These are phyloP conservation scores for Tarsius wallacei DNA, from an alignment of 2,797 vertebrate genomes.

Conservation along the genomic window DNA sequence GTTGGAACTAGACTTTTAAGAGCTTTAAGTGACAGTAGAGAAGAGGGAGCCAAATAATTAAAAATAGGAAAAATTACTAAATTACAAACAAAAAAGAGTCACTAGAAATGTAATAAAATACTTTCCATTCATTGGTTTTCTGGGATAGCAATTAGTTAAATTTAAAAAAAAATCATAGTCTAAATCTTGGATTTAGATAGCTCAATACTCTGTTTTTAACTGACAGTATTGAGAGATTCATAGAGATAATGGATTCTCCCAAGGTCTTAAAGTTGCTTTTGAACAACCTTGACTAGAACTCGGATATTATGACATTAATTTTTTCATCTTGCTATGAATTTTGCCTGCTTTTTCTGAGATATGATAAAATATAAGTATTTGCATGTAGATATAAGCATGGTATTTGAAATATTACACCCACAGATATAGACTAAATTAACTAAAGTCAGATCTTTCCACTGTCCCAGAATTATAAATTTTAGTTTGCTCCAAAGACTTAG, in stretches of 20 bases:
- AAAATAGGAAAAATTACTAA: background rate
- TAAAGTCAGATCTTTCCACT: background rate
- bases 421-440: background rate
- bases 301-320: background rate
- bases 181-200: background rate
- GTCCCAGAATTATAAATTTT: slow-evolving; percentile 1
- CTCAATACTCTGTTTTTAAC: background rate
- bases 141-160: background rate
- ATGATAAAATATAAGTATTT: background rate
- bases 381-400: background rate
- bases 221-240: background rate
- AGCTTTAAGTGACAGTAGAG: background rate
- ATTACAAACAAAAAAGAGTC: background rate
- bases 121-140: background rate
- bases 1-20: background rate
- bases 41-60: background rate
- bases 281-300: background rate
- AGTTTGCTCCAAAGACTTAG: background rate
- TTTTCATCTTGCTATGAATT: background rate
- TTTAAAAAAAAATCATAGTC: no score
- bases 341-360: background rate
- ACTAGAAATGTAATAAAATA: background rate
- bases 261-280: background rate
- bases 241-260: background rate
- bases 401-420: background rate